Evolutionary conservation across 2,888 invertebrate genomes (phyloP).

Genomic region (Hemithea aestivaria): DNA sequence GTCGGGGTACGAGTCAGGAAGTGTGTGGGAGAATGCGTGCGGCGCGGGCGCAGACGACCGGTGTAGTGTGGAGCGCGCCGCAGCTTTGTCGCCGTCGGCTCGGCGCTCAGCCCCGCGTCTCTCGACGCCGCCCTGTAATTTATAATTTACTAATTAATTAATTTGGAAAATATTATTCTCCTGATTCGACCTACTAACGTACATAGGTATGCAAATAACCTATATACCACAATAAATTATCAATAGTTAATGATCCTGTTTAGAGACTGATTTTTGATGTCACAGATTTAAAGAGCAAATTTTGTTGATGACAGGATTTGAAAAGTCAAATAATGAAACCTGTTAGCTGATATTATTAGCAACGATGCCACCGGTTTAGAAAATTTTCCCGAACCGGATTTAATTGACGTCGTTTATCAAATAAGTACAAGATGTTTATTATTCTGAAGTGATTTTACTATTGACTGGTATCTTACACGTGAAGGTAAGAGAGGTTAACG

Average conservation of each 20-base stretch:
- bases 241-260: no score
- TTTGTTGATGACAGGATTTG: no score
- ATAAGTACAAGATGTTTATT: constrained; percentile 3
- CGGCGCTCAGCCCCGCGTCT: constrained; percentile 58
- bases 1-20: constrained; percentile 52
- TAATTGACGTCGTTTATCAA: background rate
- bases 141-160: constrained; percentile 23
- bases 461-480: constrained; percentile 28
- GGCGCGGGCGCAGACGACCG: constrained; percentile 65
- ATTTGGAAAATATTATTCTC: constrained; percentile 23
- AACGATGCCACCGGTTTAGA: background rate
- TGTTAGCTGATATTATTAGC: no score
- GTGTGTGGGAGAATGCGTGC: constrained; percentile 64
- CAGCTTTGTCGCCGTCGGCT: constrained; percentile 48
- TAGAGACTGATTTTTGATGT: no score
- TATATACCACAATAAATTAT: no score
- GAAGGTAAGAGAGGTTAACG: constrained; percentile 25
- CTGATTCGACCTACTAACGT: constrained; percentile 9
- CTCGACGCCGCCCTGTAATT: constrained; percentile 69
- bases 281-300: no score
- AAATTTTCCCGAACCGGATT: constrained; percentile 2
- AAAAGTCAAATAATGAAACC: no score
- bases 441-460: constrained; percentile 38
- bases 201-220: constrained; percentile 2
- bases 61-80: constrained; percentile 62